Evolutionary conservation across 2,888 invertebrate genomes (phyloP), one percentile per base, ranked within the genome.

Genomic region (Harpagoxenus sublaevis): DNA sequence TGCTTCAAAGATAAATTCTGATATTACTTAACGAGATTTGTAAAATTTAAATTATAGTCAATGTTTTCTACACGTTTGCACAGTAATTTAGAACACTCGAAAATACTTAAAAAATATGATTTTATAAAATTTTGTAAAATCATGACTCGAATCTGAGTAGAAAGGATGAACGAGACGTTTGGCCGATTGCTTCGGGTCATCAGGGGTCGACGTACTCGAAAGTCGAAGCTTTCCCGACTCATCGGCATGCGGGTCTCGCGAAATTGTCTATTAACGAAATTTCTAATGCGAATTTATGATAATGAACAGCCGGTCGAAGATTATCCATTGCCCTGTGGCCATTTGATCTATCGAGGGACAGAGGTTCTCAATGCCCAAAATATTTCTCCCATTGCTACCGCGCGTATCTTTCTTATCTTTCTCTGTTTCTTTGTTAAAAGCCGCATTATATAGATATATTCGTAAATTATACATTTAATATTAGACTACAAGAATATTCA

Each of bases 161-260:
- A 81, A 87, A 82, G 63, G 79, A 84, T 75, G 78, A 68, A 10
- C 81, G 75, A 81, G 79, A 79, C 62, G 82, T 86, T 84, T 85
- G 78, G 63, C 55, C 71, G 85, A 78, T 79, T 77, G 68, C 85
- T 84, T 48, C 70, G 88, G 84, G 83, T 88, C 84, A 85, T 62
- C 75, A 87, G 87, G 89, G 94, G 93, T 93, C 93, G 92, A 93
- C 89, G 94, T 92, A 94, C 94, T 94, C 94, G 94, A 94, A 94
- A 94, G 94, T 94, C 86, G 89, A 92, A 92, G 94, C 93, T 94
- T 94, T 94, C 93, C 91, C 93, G 92, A 85, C 88, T 89, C 90
- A 91, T 93, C 89, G 89, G 91, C 89, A 92, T 92, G 90, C 92
- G 89, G 84, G 88, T 86, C 90, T 91, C 87, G 88, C 87, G 85